Base-by-base conservation (phyloP, 2,113 vertebrate genomes). In the Silurus meridionalis region DNA sequence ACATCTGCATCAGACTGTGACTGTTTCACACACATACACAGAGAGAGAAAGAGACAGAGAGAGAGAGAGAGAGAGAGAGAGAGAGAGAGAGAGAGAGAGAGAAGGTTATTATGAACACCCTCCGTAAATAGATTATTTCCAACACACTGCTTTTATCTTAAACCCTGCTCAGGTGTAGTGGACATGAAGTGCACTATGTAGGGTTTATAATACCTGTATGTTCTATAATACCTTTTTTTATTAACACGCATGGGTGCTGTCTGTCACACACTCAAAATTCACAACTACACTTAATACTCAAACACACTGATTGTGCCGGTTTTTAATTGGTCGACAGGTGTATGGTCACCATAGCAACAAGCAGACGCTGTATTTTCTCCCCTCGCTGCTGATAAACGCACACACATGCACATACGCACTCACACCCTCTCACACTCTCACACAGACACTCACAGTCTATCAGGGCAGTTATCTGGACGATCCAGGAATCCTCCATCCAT, bases 401-500 rank as follows among this genome's bases (percentile, higher is more conserved):
- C 60, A 61, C 60, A 61, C 60, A 61, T 17, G 14, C 60, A 61
- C 60, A 19, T 17, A 61, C 17, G 5, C 60, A 63, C 60, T 19
- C 60, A 23, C n/a, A n/a, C n/a, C n/a, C n/a, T n/a, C n/a, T n/a
- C n/a, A n/a, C n/a, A n/a, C n/a, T n/a, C 60, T 19, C 60, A 23
- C 37, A 46, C 37, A 19, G 46, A 13, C 71, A 97, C 98, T 97
- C 91, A 99, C 98, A 99, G 92, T 93, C 96, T 95, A 90, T 98
- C 97, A 0, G 96, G 95, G 77, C 97, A 98, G 89, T 96, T 97
- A 88, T 99, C 98, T 0, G 97, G 98, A 75, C 97, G 96, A 88
- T 99, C 97, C 92, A 99, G 95, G 91, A 91, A 96, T 3, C 97
- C 97, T 87, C 98, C 98, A 4, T 99, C 98, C 98, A 99, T 99